Evolutionary conservation across 1,140 invertebrate genomes (phyloP).

Genomic region (Pristionchus pacificus): DNA sequence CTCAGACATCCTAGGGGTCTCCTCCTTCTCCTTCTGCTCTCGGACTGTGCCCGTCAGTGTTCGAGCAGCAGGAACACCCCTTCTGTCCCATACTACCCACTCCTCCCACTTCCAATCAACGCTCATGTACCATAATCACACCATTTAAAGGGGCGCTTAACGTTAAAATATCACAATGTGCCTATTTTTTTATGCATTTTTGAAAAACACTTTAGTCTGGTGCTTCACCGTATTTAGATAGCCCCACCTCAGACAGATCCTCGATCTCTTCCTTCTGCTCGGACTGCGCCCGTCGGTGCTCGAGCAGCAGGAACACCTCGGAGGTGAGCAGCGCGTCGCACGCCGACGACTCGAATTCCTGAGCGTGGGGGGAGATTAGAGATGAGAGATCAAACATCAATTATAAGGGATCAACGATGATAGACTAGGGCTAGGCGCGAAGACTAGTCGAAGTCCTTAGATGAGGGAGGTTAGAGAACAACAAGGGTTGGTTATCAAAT

Average conservation of each 20-base stretch:
- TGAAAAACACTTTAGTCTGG: no score
- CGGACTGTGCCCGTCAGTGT: no score
- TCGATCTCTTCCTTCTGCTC: constrained; percentile 84
- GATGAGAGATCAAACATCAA: not conserved
- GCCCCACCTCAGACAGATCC: constrained; percentile 73
- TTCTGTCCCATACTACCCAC: no score
- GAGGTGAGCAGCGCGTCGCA: constrained; percentile 89
- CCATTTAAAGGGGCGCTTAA: no score
- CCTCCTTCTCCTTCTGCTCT: no score
- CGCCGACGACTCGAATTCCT: constrained; percentile 43
- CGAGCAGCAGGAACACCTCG: constrained; percentile 94
- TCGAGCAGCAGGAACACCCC: no score
- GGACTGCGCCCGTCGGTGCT: constrained; percentile 93
- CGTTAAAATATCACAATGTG: no score
- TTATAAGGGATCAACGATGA: not conserved
- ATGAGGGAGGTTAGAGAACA: not conserved
- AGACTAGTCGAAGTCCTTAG: not conserved
- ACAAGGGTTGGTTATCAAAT: not conserved
- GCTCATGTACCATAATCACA: no score
- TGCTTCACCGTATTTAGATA: no score
- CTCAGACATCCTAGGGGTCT: no score
- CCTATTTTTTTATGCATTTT: no score
- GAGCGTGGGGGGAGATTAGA: constrained; percentile 13
- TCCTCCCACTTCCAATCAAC: no score
- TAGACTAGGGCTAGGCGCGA: not conserved